Conservation (phyloP, 2,797 vertebrate genomes). For the Rachycentron canadum region DNA sequence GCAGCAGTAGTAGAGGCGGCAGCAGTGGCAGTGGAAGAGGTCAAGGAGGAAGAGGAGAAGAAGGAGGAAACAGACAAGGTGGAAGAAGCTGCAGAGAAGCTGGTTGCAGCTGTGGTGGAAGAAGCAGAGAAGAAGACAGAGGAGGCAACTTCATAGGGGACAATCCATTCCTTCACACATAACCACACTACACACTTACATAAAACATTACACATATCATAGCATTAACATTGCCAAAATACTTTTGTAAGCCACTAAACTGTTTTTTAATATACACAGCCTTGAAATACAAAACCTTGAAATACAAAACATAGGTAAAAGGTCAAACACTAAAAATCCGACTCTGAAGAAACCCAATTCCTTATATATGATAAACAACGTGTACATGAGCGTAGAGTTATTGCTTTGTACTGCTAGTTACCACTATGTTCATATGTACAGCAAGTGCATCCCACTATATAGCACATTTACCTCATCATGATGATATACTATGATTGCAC, state of each 20-base stretch:
- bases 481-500: constrained; percentile 66
- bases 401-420: constrained; percentile 66
- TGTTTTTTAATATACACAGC: constrained; percentile 25
- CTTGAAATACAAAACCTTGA: constrained; percentile 55
- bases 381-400: constrained; percentile 56
- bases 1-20: background rate
- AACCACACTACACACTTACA: constrained; percentile 49
- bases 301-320: constrained; percentile 38
- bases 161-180: constrained; percentile 52
- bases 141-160: constrained; percentile 81
- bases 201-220: constrained; percentile 53
- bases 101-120: constrained; percentile 38
- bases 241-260: constrained; percentile 49
- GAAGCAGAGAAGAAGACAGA: constrained; percentile 71
- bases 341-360: constrained; percentile 44
- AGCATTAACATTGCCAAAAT: constrained; percentile 42
- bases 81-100: constrained; percentile 43
- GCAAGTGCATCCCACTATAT: constrained; percentile 75
- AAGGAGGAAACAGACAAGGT: constrained; percentile 43
- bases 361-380: constrained; percentile 44
- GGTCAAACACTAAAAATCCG: constrained; percentile 52
- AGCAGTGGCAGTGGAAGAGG: background rate
- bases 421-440: constrained; percentile 79
- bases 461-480: constrained; percentile 77
- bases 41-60: constrained; percentile 21